Base-by-base conservation (phyloP, 2,888 invertebrate species). In the Coleophora flavipennella region DNA sequence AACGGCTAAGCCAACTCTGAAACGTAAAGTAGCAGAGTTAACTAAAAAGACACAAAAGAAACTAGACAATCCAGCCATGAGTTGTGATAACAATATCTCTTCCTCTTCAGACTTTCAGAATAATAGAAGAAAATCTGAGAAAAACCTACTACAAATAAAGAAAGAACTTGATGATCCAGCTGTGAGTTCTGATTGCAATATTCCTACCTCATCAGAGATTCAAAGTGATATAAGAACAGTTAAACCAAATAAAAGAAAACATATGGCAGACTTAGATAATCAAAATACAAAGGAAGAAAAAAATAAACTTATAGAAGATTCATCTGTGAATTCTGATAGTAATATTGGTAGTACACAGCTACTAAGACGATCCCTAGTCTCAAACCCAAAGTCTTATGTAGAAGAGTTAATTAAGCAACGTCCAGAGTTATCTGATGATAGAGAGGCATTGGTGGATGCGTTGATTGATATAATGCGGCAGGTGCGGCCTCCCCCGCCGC, bases 401-500 rank as follows among this genome's bases (percentile, higher is more conserved):
- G 52, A 60, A 1, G 62, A 76, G 36, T 45, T 80, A 7, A 53
- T 55, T 13, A 50, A 66, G 12, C 41, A 60, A 14, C 63, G 69
- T 42, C 68, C 67, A 0, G 69, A 75, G 27, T 44, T 80, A 34
- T 51, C 44, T n/a, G 45, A 59, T 0, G 54, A 77, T 44, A 45
- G 55, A 3, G 56, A 67, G 1, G 45, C 56, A 8, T 49, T 83
- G 1, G 48, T 80, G 0, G 48, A 58, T 8, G 62, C 66, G 3
- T 45, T 83, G 10, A 59, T 64, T 6, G 60, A 61, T 34, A 62
- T 74, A 0, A 80, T 81, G 80, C 62, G 61, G 35, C 51, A 46
- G 20, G 49, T 62, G 0, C 71, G 67, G 31, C 53, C 65, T 1
- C 77, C 80, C 0, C 40, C 48, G 2, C 64, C 63, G 1, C 75